Conservation (phyloP, 1,140 invertebrate genomes). For the Octopus bimaculoides region DNA sequence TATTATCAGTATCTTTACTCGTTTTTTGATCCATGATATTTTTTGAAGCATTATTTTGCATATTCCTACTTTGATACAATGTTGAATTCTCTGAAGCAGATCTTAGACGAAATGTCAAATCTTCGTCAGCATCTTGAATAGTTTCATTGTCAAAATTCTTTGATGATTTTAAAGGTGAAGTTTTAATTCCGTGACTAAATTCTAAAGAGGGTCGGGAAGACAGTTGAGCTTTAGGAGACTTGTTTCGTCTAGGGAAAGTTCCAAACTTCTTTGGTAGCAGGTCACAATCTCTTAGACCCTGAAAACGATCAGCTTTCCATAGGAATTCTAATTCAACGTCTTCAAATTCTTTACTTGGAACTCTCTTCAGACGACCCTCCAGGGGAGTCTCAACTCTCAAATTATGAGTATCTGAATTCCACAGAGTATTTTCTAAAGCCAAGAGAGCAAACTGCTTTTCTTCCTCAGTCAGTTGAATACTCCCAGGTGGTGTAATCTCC, state of each 20-base stretch:
- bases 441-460: slow-evolving; percentile 48
- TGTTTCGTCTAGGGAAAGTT: slow-evolving; percentile 42
- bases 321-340: slow-evolving; percentile 37
- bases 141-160: not conserved
- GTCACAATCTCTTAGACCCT: slow-evolving; percentile 41
- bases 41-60: not conserved
- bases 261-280: slow-evolving; percentile 32
- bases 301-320: slow-evolving; percentile 36
- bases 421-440: slow-evolving; percentile 48
- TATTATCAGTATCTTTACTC: not conserved
- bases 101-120: not conserved
- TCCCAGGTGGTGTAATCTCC: slow-evolving; percentile 22
- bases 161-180: not conserved
- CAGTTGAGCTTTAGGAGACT: slow-evolving; percentile 25
- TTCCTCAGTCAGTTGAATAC: slow-evolving; percentile 40
- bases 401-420: slow-evolving; percentile 45
- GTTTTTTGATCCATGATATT: not conserved
- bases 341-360: slow-evolving; percentile 43
- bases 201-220: slow-evolving; percentile 1
- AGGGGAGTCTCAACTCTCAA: slow-evolving; percentile 19
- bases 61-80: not conserved
- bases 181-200: not conserved
- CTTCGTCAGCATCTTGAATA: not conserved
- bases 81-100: not conserved
- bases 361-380: slow-evolving; percentile 14